These are phyloP conservation scores for Sternotherus odoratus DNA, from an alignment of 2,797 vertebrate species.

Conservation along the genomic window DNA sequence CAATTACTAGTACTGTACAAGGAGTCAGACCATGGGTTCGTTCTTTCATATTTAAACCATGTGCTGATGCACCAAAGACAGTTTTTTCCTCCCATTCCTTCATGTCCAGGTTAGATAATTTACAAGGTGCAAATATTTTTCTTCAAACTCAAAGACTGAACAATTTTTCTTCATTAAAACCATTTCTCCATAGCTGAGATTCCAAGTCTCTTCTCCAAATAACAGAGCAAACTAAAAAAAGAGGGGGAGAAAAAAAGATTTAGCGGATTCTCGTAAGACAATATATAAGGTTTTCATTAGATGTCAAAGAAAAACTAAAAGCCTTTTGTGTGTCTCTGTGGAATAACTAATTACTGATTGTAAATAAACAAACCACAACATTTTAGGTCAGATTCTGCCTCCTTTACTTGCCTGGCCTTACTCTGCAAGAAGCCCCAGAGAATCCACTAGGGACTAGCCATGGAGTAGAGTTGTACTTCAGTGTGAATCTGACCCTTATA, in stretches of 20 bases:
- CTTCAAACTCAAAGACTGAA: conserved; percentile 54
- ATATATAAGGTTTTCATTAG: not conserved
- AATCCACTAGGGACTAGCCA: not conserved
- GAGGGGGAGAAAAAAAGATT: not conserved
- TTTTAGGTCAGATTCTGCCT: not conserved
- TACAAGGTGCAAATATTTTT: conserved; percentile 78
- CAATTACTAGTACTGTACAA: conserved; percentile 72
- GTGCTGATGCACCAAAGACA: conserved; percentile 64
- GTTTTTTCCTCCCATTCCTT: conserved; percentile 79
- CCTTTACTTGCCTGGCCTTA: not conserved
- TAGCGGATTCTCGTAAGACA: conserved; percentile 7
- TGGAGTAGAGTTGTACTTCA: not conserved
- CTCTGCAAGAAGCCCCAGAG: not conserved
- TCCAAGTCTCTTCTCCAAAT: conserved; percentile 51
- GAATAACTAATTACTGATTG: not conserved
- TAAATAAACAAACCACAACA: not conserved
- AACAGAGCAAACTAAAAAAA: conserved; percentile 61
- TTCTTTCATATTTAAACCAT: conserved; percentile 77
- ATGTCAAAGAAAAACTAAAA: conserved; percentile 17
- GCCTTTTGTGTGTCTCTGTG: not conserved
- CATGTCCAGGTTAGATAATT: conserved; percentile 80
- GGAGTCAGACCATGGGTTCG: conserved; percentile 64
- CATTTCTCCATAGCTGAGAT: conserved; percentile 74
- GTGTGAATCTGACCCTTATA: not conserved
- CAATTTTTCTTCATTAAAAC: conserved; percentile 74